Evolutionary conservation across 2,113 vertebrate genomes (phyloP).

Genomic region (Empidonax alnorum): DNA sequence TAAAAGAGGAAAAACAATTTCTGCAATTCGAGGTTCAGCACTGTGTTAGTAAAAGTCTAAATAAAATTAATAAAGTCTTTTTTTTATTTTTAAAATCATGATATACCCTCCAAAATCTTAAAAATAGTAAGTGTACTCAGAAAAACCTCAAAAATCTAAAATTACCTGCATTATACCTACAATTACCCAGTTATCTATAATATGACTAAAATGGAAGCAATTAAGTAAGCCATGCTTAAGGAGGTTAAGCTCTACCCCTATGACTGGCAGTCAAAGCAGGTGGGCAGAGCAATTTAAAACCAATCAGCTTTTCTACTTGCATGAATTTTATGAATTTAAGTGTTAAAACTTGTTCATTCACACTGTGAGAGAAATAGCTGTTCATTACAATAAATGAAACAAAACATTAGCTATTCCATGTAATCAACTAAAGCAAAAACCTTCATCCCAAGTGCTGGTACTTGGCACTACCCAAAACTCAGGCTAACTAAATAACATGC

Average conservation of each 20-base stretch:
- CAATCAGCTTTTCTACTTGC: background rate
- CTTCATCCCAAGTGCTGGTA: background rate
- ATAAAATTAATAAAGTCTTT: background rate
- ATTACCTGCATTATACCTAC: background rate
- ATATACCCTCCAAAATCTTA: background rate
- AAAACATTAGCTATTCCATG: background rate
- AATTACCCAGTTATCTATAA: background rate
- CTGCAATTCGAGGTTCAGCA: background rate
- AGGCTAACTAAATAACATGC: background rate
- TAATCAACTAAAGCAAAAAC: background rate
- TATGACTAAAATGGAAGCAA: background rate
- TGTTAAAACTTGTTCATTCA: background rate
- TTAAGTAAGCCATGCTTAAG: background rate
- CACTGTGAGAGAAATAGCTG: background rate
- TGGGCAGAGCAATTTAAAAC: background rate
- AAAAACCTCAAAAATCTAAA: background rate
- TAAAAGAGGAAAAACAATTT: background rate
- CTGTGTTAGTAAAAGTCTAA: background rate
- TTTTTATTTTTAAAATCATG: background rate
- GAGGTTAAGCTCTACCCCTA: background rate
- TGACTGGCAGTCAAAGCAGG: background rate
- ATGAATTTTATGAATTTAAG: background rate
- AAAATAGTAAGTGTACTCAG: background rate
- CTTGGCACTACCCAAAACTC: background rate
- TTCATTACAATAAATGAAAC: background rate